A percentile compares a stretch with the other conserved stretches of the same genome.
These are phyloP conservation scores for Syrmaticus mikado DNA, from an alignment of 2,113 vertebrate genomes.

Conservation along the genomic window DNA sequence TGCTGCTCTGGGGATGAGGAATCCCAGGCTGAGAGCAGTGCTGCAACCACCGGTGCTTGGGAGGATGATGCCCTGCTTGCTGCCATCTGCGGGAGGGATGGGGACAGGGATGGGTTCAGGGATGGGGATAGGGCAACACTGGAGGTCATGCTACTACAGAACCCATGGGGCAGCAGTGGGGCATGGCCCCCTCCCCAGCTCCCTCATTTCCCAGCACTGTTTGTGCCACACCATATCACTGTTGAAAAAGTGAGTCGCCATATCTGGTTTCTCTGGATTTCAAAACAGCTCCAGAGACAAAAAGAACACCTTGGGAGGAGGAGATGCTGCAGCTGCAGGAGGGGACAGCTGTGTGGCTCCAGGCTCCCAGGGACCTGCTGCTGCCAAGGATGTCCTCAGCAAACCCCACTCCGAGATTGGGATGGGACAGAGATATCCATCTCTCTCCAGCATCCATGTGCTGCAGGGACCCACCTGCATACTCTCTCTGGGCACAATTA, in stretches of 20 bases:
- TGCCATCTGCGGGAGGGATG: accelerated
- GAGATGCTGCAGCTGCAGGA: constrained; percentile 34
- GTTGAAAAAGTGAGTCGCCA: not conserved
- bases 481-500: not conserved
- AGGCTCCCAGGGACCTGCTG: not conserved
- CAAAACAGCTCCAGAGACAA: constrained; percentile 13
- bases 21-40: accelerated
- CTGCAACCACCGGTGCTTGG: accelerated
- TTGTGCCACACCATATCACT: constrained; percentile 41
- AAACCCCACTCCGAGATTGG: accelerated
- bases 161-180: not conserved
- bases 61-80: accelerated
- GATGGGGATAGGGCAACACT: accelerated
- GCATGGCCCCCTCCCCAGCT: not conserved
- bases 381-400: accelerated
- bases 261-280: not conserved
- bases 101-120: not conserved
- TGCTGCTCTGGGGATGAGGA: accelerated
- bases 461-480: not conserved
- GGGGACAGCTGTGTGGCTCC: accelerated
- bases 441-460: accelerated
- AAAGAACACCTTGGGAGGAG: not conserved
- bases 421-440: not conserved
- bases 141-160: too few species aligned
- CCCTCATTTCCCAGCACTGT: constrained; percentile 5